Base-by-base conservation (phyloP, 2,888 invertebrate species). In the Tachina grossa region DNA sequence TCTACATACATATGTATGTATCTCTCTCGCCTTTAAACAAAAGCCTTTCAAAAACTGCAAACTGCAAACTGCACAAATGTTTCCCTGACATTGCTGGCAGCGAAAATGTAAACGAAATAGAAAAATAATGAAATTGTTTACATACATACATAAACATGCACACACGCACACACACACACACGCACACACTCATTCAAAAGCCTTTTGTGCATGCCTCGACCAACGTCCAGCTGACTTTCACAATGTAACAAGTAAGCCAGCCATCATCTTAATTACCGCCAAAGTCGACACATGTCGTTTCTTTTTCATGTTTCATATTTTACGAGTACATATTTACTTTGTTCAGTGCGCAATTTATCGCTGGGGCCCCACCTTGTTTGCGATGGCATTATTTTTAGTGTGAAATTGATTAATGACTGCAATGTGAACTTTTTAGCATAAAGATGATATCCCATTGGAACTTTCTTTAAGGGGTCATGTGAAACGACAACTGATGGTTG, bases 331-430 rank as follows among this genome's bases (percentile, higher is more conserved):
- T 41, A 39, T 74, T 65, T 45, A 5, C 53, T 41, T 9, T 55
- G 14, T 45, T 19, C 11, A 11, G 16, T 39, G 10, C 22, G 10
- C 57, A n/a, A 49, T 39, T 49, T 19, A 51, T 39, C 49, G 31
- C 49, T 14, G 22, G 59, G 19, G 47, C 3, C 9, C 57, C 66
- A 47, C 53, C 43, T 47, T 47, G 39, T 66, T 65, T 55, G 22
- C 22, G 8, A 31, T 53, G 31, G 5, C 14, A 22, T 68, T 57
- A 10, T 61, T 75, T 75, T 59, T 59, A 39, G 45, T 75, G 49
- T 31, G n/a, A 63, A 84, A 84, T 79, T 84, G 76, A 84, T 84
- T 72, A 84, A 84, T 80, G 76, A 80, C 80, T 71, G 47, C 71
- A 55, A 80, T 53, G 51, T 74, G 49, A 51, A 74, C 41, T 51